These are phyloP conservation scores for Glaucomys volans DNA, from an alignment of 2,113 vertebrate genomes.

Conservation along the genomic window DNA sequence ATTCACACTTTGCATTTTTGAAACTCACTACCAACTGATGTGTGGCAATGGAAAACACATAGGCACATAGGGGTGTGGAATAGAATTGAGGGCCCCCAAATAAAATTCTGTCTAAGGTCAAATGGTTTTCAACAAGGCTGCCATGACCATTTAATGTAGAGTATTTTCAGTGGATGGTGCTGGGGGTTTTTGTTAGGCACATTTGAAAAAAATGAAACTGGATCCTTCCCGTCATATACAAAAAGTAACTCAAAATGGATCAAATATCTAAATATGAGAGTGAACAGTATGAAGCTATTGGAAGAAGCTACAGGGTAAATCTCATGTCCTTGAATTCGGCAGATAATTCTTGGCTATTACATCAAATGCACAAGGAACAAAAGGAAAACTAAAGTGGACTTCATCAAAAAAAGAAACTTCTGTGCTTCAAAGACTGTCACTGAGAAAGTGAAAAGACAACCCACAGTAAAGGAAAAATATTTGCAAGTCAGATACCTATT, in stretches of 20 bases:
- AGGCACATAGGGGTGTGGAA: too few relatives aligned
- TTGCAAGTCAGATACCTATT: background rate
- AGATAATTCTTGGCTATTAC: background rate
- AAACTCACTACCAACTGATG: background rate
- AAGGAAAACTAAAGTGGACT: background rate
- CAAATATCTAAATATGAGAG: background rate
- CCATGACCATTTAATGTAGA: background rate
- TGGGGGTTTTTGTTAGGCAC: background rate
- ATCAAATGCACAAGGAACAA: background rate
- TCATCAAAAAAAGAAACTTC: background rate
- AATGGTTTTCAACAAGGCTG: background rate
- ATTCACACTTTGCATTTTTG: background rate
- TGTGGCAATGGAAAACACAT: background rate
- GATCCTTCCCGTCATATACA: background rate
- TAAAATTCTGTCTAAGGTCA: background rate
- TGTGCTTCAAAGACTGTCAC: background rate
- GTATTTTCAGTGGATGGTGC: background rate
- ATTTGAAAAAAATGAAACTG: background rate
- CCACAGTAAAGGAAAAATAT: background rate
- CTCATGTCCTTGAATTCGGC: background rate
- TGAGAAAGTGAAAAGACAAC: background rate
- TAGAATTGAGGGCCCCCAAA: background rate
- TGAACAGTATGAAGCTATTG: background rate
- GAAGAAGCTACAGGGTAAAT: background rate
- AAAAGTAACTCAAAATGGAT: background rate